Evolutionary conservation across 2,797 vertebrate species (phyloP).

Genomic region (Uromys caudimaculatus): DNA sequence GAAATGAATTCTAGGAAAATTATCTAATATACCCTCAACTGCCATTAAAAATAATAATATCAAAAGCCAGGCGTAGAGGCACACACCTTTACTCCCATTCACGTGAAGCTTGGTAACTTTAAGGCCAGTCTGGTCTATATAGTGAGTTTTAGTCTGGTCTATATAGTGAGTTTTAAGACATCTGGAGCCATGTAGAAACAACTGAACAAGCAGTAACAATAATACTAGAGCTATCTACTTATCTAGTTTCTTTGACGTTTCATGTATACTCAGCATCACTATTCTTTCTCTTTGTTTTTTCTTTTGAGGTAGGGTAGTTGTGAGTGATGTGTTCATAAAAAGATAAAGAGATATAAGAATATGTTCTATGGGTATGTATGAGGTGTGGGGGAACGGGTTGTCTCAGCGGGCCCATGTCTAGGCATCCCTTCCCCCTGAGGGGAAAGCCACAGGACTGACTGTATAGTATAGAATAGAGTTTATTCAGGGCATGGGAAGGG

Average conservation of each 20-base stretch:
- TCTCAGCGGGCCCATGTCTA: too few relatives aligned
- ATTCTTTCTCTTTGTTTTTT: background rate
- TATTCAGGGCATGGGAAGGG: too few relatives aligned
- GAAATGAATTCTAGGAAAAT: constrained; percentile 2
- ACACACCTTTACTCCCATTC: background rate
- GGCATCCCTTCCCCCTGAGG: too few relatives aligned
- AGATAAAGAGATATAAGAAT: too few relatives aligned
- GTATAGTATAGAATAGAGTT: too few relatives aligned
- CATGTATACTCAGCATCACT: background rate
- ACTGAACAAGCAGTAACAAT: background rate
- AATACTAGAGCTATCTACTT: background rate
- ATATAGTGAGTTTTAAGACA: background rate
- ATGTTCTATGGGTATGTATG: too few relatives aligned
- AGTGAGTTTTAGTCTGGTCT: background rate
- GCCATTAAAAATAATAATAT: constrained; percentile 37
- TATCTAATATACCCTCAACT: background rate
- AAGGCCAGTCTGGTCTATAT: background rate
- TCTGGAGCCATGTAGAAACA: background rate
- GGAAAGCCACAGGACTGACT: too few relatives aligned
- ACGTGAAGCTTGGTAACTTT: background rate
- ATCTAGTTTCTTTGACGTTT: background rate
- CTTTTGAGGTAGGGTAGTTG: background rate
- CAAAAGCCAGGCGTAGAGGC: background rate
- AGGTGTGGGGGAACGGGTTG: too few relatives aligned
- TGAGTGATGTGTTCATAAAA: background rate